Conservation (phyloP, 2,888 invertebrate genomes). For the Endotricha flammealis region DNA sequence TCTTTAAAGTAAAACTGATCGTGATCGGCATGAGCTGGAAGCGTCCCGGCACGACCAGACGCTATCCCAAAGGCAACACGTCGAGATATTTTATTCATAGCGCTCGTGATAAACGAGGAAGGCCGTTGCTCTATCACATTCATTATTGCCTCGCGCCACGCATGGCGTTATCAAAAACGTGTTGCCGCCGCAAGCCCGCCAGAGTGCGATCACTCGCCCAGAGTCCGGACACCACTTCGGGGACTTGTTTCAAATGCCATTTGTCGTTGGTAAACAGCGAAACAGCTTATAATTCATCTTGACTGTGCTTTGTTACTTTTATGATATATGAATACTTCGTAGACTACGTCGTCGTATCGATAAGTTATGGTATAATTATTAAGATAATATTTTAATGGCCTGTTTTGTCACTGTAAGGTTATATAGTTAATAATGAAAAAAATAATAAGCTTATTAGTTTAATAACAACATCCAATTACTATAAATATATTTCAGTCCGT, state of each 20-base stretch:
- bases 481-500: too few relatives aligned
- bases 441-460: too few relatives aligned
- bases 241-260: constrained; percentile 57
- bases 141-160: constrained; percentile 67
- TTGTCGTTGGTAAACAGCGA: constrained; percentile 58
- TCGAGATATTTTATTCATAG: constrained; percentile 74
- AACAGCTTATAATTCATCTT: constrained; percentile 57
- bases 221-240: constrained; percentile 46
- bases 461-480: too few relatives aligned
- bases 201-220: constrained; percentile 46
- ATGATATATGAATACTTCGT: constrained; percentile 41
- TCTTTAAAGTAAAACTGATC: constrained; percentile 58
- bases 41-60: constrained; percentile 60
- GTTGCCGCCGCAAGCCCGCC: constrained; percentile 57
- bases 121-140: constrained; percentile 66
- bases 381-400: constrained; percentile 9
- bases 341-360: too few relatives aligned
- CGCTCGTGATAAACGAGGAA: constrained; percentile 69
- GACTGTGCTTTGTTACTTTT: constrained; percentile 51
- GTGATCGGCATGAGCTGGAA: constrained; percentile 56
- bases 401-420: constrained; percentile 1
- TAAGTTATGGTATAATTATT: constrained; percentile 45
- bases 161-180: constrained; percentile 71
- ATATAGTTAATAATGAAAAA: too few relatives aligned
- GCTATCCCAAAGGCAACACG: constrained; percentile 60